These are phyloP conservation scores for Cassiopea andromeda DNA, from an alignment of 30 jellyfish, hydroid and myxozoan species.

Conservation along the genomic window DNA sequence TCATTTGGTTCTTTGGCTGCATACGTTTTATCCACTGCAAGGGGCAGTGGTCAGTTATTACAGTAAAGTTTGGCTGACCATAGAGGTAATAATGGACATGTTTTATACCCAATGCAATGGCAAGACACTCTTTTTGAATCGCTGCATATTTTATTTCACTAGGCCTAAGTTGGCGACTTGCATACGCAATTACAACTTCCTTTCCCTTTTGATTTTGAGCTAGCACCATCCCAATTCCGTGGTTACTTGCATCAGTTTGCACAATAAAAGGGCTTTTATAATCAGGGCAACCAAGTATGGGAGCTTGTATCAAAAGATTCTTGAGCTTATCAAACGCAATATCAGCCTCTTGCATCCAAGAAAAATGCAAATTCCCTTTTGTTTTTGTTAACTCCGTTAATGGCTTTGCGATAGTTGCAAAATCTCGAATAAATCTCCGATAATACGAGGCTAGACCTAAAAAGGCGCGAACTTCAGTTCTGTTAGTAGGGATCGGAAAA, in stretches of 20 bases:
- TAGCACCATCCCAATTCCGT: constrained; percentile 74
- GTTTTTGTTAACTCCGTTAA: constrained; percentile 17
- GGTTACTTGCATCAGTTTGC: constrained; percentile 64
- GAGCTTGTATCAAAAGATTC: constrained; percentile 18
- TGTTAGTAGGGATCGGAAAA: constrained; percentile 51
- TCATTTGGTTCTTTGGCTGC: constrained; percentile 13
- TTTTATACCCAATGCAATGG: constrained; percentile 26
- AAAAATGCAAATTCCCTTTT: not conserved
- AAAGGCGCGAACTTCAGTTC: constrained; percentile 33
- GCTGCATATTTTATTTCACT: constrained; percentile 19
- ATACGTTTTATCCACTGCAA: constrained; percentile 36
- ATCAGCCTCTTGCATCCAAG: constrained; percentile 45
- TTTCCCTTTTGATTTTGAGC: constrained; percentile 36
- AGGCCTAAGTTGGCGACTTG: constrained; percentile 38
- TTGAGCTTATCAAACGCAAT: constrained; percentile 43
- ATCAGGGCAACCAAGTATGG: constrained; percentile 72
- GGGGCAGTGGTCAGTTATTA: constrained; percentile 52
- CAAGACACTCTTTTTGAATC: constrained; percentile 10
- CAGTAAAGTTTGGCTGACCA: constrained; percentile 38
- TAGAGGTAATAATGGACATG: constrained; percentile 41
- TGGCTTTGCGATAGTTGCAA: constrained; percentile 46
- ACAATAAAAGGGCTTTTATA: constrained; percentile 25
- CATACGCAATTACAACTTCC: constrained; percentile 63
- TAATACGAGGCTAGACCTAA: constrained; percentile 62
- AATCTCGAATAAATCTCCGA: constrained; percentile 41